These are phyloP conservation scores for Falco rusticolus DNA, from an alignment of 2,797 vertebrate species.

Conservation along the genomic window DNA sequence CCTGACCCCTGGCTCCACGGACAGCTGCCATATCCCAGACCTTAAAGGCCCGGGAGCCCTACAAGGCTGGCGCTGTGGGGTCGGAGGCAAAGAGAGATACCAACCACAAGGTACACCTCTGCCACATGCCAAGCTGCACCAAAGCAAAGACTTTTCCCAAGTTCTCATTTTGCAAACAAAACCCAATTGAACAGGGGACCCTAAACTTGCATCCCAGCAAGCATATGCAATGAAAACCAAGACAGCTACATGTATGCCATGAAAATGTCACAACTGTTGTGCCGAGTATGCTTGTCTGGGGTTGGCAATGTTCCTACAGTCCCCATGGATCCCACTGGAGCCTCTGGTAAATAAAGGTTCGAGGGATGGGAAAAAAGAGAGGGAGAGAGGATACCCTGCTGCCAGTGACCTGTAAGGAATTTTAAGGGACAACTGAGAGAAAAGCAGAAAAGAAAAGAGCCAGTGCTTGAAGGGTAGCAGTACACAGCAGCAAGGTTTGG, in stretches of 20 bases:
- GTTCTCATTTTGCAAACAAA: not conserved
- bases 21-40: not conserved
- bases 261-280: not conserved
- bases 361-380: not conserved
- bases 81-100: not conserved
- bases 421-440: not conserved
- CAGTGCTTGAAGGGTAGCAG: not conserved
- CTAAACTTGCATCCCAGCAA: not conserved
- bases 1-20: fast-evolving
- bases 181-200: not conserved
- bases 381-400: not conserved
- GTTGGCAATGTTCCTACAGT: not conserved
- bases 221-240: not conserved
- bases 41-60: not conserved
- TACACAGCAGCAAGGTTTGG: not conserved
- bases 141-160: not conserved
- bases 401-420: not conserved
- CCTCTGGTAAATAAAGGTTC: not conserved
- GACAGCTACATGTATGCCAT: no score
- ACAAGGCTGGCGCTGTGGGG: not conserved
- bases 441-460: not conserved
- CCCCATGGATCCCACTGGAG: not conserved
- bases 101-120: not conserved
- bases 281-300: fast-evolving
- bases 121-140: not conserved